These are phyloP conservation scores for Pentalonia nigronervosa DNA, from an alignment of 1,140 invertebrate genomes.

Conservation along the genomic window DNA sequence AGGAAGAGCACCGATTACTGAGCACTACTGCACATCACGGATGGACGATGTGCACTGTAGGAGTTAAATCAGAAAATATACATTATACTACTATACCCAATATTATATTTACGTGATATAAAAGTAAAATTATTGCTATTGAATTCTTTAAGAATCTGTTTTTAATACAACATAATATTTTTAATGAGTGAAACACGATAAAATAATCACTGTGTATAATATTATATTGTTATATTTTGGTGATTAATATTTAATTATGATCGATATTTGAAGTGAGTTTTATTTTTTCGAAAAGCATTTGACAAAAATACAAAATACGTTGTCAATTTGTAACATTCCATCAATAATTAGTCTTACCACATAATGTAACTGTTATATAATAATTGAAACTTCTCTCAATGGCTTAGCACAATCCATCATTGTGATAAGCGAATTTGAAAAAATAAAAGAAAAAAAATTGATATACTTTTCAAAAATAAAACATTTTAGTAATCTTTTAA, in stretches of 20 bases:
- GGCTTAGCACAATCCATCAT: no score
- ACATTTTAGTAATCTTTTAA: not conserved
- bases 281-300: not conserved
- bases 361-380: not conserved
- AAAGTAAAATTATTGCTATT: not conserved
- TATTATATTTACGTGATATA: not conserved
- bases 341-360: not conserved
- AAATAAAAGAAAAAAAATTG: not conserved
- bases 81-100: no score
- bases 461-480: no score
- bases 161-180: not conserved
- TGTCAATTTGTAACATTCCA: no score
- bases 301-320: not conserved
- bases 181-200: not conserved
- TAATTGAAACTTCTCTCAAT: not conserved
- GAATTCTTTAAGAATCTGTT: not conserved
- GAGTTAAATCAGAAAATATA: not conserved
- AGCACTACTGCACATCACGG: not conserved
- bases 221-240: not conserved
- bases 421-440: not conserved
- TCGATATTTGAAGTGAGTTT: not conserved
- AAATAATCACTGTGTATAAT: not conserved
- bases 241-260: not conserved
- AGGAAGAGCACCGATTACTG: not conserved
- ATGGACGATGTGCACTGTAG: not conserved